Conservation (phyloP, 2,888 invertebrate species). For the Brachypterus glaber region DNA sequence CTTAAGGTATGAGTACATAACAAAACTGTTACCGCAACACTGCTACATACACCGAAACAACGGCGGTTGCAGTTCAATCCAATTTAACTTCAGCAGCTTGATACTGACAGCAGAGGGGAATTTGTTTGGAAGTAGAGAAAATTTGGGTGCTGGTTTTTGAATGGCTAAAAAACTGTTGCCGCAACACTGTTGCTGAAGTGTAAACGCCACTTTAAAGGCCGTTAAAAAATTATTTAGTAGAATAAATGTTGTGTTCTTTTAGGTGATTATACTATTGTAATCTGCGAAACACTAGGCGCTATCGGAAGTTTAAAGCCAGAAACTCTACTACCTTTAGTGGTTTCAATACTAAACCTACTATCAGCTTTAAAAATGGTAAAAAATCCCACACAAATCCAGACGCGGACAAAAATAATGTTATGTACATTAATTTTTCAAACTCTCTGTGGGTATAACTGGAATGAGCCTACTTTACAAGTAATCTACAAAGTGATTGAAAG, state of each 20-base stretch:
- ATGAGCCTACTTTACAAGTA: conserved; percentile 47
- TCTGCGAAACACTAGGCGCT: conserved; percentile 68
- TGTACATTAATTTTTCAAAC: conserved; percentile 79
- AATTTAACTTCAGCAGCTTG: too few relatives aligned
- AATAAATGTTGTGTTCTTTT: conserved; percentile 19
- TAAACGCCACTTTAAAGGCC: too few relatives aligned
- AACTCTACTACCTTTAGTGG: conserved; percentile 48
- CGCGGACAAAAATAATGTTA: conserved; percentile 60
- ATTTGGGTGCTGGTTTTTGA: too few relatives aligned
- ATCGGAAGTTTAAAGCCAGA: conserved; percentile 55
- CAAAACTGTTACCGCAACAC: too few relatives aligned
- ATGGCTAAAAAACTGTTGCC: too few relatives aligned
- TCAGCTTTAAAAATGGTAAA: conserved; percentile 33
- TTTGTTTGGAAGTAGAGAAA: too few relatives aligned
- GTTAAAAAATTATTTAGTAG: conserved; percentile 1
- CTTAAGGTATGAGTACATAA: too few relatives aligned
- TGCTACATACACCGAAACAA: too few relatives aligned
- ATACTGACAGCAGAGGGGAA: too few relatives aligned
- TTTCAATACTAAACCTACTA: conserved; percentile 45
- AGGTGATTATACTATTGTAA: conserved; percentile 41
- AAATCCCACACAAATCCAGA: conserved; percentile 33
- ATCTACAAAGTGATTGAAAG: conserved; percentile 45
- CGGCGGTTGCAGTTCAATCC: too few relatives aligned
- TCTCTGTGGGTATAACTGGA: conserved; percentile 60
- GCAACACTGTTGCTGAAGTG: too few relatives aligned